A percentile compares a stretch with the other conserved stretches of the same genome.
phyloP scores from a whole-genome alignment of 2,888 invertebrate genomes.

The Bibio marci region DNA sequence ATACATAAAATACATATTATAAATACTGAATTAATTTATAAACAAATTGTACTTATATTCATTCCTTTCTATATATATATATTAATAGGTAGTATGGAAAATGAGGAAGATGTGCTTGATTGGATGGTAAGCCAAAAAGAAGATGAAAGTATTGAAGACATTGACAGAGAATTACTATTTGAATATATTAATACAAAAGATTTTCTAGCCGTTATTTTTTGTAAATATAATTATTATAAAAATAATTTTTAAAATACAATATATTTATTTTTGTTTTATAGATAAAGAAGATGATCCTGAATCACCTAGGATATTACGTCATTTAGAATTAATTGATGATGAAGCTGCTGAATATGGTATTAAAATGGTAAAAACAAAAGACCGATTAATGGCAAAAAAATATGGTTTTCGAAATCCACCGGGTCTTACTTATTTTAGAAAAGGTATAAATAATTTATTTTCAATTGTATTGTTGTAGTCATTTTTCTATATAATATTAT shows the following conservation, averaged over 20 bases:
- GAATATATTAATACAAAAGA: slow-evolving; percentile 80
- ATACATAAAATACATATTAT: too few species aligned
- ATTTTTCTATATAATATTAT: not conserved
- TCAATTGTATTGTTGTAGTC: not conserved
- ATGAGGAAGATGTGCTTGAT: slow-evolving; percentile 67
- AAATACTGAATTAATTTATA: slow-evolving; percentile 1
- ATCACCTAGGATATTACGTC: slow-evolving; percentile 62
- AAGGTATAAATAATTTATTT: slow-evolving; percentile 32
- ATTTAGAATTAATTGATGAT: slow-evolving; percentile 79
- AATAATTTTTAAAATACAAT: not conserved
- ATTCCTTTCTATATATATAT: not conserved
- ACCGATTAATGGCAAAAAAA: slow-evolving; percentile 83
- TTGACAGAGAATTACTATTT: slow-evolving; percentile 62
- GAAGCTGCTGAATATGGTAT: slow-evolving; percentile 86
- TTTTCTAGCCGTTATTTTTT: slow-evolving; percentile 81
- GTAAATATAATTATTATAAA: slow-evolving; percentile 44
- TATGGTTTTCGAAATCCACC: slow-evolving; percentile 81
- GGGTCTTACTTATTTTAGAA: slow-evolving; percentile 79
- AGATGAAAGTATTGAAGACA: slow-evolving; percentile 81
- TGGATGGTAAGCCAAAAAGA: slow-evolving; percentile 87
- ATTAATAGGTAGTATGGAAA: slow-evolving; percentile 45
- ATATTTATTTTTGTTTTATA: slow-evolving; percentile 22
- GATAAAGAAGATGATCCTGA: slow-evolving; percentile 70
- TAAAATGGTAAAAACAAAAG: slow-evolving; percentile 73
- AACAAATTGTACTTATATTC: slow-evolving; percentile 1